Percentiles rank a stretch among this genome's conserved stretches.
Conservation (phyloP, 2,113 vertebrate species). For the Psammodynastes pulverulentus region DNA sequence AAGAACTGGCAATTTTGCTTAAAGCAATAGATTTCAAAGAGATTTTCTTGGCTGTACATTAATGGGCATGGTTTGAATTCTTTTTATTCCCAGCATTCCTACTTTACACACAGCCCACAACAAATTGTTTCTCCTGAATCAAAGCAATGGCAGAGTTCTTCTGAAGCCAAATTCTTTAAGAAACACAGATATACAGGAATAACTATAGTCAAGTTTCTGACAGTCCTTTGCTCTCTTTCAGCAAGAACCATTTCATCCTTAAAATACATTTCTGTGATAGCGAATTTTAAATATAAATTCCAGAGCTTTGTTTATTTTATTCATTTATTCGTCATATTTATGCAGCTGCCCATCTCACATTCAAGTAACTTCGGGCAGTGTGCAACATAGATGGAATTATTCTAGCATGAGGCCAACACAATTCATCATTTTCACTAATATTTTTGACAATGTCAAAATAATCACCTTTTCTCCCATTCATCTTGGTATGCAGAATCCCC, state of each 20-base stretch:
- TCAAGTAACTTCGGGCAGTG: not conserved
- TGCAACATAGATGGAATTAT: not conserved
- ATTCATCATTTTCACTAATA: not conserved
- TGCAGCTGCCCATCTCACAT: not conserved
- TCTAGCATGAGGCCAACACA: not conserved
- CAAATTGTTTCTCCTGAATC: conserved; percentile 24
- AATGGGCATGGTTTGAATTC: not conserved
- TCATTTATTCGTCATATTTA: not conserved
- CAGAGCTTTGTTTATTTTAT: not conserved
- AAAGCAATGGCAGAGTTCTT: conserved; percentile 6
- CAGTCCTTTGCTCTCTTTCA: not conserved
- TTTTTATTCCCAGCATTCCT: not conserved
- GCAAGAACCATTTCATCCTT: not conserved
- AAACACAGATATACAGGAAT: not conserved
- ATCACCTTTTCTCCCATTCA: not conserved
- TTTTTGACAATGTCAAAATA: not conserved
- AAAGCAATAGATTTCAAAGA: not conserved
- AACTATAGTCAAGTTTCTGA: not conserved
- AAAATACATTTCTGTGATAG: not conserved
- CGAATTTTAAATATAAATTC: not conserved
- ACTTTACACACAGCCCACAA: not conserved
- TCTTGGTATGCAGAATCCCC: not conserved
- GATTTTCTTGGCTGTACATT: not conserved
- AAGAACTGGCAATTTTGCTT: not conserved
- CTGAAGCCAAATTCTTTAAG: not conserved